Percentiles rank a stretch among this genome's conserved stretches.
Conservation (phyloP, 2,888 invertebrate genomes). For the Watsonalla binaria region DNA sequence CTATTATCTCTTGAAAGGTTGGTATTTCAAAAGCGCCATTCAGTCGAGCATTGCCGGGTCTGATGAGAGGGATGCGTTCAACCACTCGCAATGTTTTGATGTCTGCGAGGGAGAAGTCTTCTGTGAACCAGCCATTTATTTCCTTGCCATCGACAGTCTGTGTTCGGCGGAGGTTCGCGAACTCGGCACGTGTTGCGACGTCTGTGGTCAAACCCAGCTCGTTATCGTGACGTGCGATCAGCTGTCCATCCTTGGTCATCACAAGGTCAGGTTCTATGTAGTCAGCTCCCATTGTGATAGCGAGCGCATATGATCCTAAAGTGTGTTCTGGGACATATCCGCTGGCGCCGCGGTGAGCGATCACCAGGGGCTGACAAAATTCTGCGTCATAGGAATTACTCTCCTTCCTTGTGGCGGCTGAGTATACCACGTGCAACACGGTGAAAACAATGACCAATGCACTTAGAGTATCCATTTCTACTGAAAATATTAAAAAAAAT, state of each 20-base stretch:
- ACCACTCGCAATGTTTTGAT: conserved; percentile 54
- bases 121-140: conserved; percentile 61
- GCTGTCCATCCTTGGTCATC: conserved; percentile 56
- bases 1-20: conserved; percentile 64
- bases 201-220: conserved; percentile 56
- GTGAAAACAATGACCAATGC: too few species aligned
- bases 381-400: conserved; percentile 18
- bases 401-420: not conserved
- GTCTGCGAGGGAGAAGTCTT: conserved; percentile 66
- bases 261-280: conserved; percentile 69
- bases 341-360: conserved; percentile 65
- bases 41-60: conserved; percentile 62
- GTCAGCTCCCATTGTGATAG: conserved; percentile 64
- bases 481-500: not conserved
- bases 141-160: conserved; percentile 47
- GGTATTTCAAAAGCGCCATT: conserved; percentile 51
- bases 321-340: conserved; percentile 71
- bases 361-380: conserved; percentile 45
- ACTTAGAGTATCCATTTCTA: not conserved
- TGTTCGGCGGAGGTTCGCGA: conserved; percentile 43
- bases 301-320: conserved; percentile 61
- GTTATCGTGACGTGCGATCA: conserved; percentile 65
- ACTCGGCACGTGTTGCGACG: conserved; percentile 47
- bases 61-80: conserved; percentile 51
- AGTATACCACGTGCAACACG: not conserved